Base-by-base conservation (phyloP, 1,140 invertebrate genomes). In the Drosophila simulans region DNA sequence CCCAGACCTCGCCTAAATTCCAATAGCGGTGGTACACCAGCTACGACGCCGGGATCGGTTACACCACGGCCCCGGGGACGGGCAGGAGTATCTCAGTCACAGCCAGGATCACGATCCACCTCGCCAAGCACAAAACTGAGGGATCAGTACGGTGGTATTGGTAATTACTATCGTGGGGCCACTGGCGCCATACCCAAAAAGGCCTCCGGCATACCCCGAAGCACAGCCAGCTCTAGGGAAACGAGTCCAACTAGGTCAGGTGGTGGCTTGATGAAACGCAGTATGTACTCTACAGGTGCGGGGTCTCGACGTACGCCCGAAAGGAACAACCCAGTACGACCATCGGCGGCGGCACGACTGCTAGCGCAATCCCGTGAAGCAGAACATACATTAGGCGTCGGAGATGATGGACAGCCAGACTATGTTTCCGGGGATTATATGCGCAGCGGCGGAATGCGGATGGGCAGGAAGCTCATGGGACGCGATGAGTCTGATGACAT, bases 361-460 rank as follows among this genome's bases (percentile, higher is more conserved):
- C 92, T 98, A 39, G 96, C 97, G 68, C 97, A 97, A 81, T 97
- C 96, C 45, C 93, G 96, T n/a, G 97, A 98, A 92, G 97, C 97
- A 0, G 98, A 98, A 93, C 95, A 94, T 55, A 95, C 96, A 1
- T 90, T 97, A 34, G 96, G 96, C 93, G 96, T 96, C 95, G 7
- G 56, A 82, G 27, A 31, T 86, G 42, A 64, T 11, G 71, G 91
- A 0, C 65, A 78, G 20, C 15, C 58, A 0, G 81, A 89, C 22
- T 90, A 78, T 43, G 62, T 65, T 0, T 84, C 84, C 0, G 80
- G 80, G 1, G 84, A 89, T 12, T 89, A 84, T 46, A 69, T 89
- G 80, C 80, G 85, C 15, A 65, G 73, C 8, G 81, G 90, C 1
- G 86, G 81, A 51, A 75, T 90, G 34, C 81, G 90, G 5, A 85